phyloP scores from a whole-genome alignment of 2,113 vertebrate species.

The Hassar affinis region DNA sequence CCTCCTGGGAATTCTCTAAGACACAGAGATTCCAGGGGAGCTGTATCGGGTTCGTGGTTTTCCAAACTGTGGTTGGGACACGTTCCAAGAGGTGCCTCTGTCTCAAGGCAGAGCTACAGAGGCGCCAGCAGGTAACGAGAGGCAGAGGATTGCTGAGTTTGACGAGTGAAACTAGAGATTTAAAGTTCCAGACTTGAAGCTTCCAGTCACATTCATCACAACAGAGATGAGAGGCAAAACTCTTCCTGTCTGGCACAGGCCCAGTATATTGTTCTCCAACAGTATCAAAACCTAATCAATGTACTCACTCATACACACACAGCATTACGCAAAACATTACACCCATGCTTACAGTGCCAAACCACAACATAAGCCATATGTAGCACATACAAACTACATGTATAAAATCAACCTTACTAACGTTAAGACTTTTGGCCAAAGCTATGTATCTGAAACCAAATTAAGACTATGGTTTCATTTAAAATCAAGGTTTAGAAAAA shows the following conservation, averaged over 20 bases:
- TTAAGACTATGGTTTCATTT: background rate
- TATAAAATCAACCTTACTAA: background rate
- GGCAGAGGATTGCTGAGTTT: conserved; percentile 75
- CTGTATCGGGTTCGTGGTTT: conserved; percentile 84
- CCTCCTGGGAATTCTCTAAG: conserved; percentile 80
- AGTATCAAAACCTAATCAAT: conserved; percentile 22
- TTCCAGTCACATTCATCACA: conserved; percentile 52
- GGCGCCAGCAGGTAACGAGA: conserved; percentile 88
- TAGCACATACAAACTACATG: background rate
- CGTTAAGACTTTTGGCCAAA: background rate
- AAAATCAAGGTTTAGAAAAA: background rate
- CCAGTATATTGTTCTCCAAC: conserved; percentile 9
- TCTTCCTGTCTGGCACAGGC: conserved; percentile 21
- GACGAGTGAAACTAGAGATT: conserved; percentile 88
- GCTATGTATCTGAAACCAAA: background rate
- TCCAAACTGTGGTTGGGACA: conserved; percentile 77
- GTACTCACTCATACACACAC: conserved; percentile 6
- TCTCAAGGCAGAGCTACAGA: conserved; percentile 80
- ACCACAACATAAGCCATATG: conserved; percentile 11
- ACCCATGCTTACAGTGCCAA: conserved; percentile 18
- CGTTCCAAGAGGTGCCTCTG: conserved; percentile 81
- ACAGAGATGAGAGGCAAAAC: conserved; percentile 41
- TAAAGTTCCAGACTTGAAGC: conserved; percentile 77
- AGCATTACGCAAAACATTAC: background rate
- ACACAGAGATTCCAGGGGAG: conserved; percentile 77